These are phyloP conservation scores for Aphodius granarius DNA, from an alignment of 2,888 invertebrate genomes.

Conservation along the genomic window DNA sequence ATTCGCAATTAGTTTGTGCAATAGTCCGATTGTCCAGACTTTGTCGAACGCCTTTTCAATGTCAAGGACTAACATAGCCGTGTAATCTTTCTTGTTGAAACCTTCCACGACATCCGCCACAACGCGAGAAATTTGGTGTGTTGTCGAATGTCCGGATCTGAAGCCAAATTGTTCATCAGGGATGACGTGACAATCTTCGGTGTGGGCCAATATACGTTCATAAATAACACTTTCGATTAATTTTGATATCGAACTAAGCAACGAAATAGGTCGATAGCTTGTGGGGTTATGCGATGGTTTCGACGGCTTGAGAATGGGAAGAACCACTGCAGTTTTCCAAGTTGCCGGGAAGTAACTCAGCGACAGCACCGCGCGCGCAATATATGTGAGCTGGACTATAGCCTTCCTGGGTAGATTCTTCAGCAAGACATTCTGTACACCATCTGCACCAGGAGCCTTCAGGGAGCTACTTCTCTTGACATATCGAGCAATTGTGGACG, in stretches of 20 bases:
- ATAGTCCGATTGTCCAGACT: constrained; percentile 43
- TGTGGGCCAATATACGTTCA: constrained; percentile 13
- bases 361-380: constrained; percentile 32
- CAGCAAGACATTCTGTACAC: constrained; percentile 14
- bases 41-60: constrained; percentile 44
- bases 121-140: constrained; percentile 39
- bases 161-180: constrained; percentile 43
- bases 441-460: constrained; percentile 23
- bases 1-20: constrained; percentile 35
- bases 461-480: neutral
- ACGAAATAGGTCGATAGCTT: constrained; percentile 26
- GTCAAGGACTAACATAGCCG: constrained; percentile 41
- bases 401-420: constrained; percentile 37
- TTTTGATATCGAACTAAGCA: constrained; percentile 28
- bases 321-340: constrained; percentile 35
- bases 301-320: constrained; percentile 33
- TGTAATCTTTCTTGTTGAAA: constrained; percentile 36
- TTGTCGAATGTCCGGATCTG: constrained; percentile 38
- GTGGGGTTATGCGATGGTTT: constrained; percentile 6
- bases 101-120: constrained; percentile 33
- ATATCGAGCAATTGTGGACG: neutral
- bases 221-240: constrained; percentile 25
- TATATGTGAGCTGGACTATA: constrained; percentile 34
- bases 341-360: constrained; percentile 31
- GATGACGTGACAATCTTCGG: constrained; percentile 25